These are phyloP conservation scores for Oxygymnocypris stewartii DNA, from an alignment of 2,113 vertebrate species.

Conservation along the genomic window DNA sequence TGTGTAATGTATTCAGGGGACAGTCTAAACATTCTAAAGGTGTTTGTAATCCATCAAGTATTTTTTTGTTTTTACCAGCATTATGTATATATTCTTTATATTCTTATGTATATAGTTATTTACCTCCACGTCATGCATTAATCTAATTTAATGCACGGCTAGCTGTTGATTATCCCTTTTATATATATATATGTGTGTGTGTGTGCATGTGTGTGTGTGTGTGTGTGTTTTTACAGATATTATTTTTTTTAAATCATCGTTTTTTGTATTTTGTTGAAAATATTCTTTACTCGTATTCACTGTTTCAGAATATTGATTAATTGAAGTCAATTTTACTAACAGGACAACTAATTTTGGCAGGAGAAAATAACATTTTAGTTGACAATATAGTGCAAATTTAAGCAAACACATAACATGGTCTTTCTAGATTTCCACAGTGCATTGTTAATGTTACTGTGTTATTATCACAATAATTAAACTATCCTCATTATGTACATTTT, in stretches of 20 bases:
- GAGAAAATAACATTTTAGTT: not conserved
- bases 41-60: constrained; percentile 22
- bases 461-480: not conserved
- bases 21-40: constrained; percentile 1
- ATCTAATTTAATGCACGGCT: no score
- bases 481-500: not conserved
- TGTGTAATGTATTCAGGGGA: constrained; percentile 32
- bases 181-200: no score
- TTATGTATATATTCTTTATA: no score
- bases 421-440: no score
- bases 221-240: no score
- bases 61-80: not conserved
- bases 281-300: not conserved
- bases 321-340: not conserved
- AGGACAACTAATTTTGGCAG: not conserved
- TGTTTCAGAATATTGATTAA: not conserved
- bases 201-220: no score
- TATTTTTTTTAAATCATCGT: no score
- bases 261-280: not conserved
- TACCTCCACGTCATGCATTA: no score
- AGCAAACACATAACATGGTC: no score
- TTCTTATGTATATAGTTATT: no score
- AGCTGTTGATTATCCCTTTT: no score
- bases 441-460: not conserved
- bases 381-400: not conserved